These are phyloP conservation scores for Monarcha castaneiventris DNA, from an alignment of 2,113 vertebrate species.

Conservation along the genomic window DNA sequence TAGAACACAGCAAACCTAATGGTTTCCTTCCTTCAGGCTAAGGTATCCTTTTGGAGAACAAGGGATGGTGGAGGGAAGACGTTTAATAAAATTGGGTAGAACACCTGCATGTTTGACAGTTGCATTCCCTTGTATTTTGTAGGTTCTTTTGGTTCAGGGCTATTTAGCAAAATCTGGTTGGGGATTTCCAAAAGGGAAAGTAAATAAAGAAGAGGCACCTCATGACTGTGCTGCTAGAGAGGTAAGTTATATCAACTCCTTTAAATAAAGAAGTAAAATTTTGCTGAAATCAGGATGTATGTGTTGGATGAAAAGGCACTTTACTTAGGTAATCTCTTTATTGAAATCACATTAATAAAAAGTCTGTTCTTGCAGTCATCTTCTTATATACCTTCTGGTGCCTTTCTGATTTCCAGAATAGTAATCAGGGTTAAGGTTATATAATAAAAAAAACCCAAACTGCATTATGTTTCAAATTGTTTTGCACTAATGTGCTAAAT, in stretches of 20 bases:
- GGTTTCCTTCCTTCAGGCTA: neutral
- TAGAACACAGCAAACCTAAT: neutral
- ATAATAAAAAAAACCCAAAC: neutral
- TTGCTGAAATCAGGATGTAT: neutral
- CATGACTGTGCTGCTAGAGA: conserved; percentile 96
- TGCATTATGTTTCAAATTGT: neutral
- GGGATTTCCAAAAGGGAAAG: conserved; percentile 98
- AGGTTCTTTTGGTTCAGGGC: conserved; percentile 95
- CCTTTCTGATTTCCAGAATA: neutral
- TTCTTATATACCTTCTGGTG: neutral
- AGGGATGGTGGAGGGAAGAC: neutral
- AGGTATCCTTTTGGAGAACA: neutral
- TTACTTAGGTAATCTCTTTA: neutral
- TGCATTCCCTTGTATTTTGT: conserved; percentile 15
- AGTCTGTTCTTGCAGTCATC: neutral
- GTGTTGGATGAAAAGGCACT: neutral
- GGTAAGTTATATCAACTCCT: conserved; percentile 66
- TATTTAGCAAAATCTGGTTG: conserved; percentile 97
- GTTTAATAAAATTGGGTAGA: neutral
- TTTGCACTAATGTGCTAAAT: neutral
- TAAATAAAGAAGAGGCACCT: conserved; percentile 96
- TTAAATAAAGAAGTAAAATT: neutral
- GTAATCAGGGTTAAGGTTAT: neutral
- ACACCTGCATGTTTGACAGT: neutral
- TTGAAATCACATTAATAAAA: neutral